These are phyloP conservation scores for Scaptomyza polygonia DNA, from an alignment of 2,888 invertebrate species.

Conservation along the genomic window DNA sequence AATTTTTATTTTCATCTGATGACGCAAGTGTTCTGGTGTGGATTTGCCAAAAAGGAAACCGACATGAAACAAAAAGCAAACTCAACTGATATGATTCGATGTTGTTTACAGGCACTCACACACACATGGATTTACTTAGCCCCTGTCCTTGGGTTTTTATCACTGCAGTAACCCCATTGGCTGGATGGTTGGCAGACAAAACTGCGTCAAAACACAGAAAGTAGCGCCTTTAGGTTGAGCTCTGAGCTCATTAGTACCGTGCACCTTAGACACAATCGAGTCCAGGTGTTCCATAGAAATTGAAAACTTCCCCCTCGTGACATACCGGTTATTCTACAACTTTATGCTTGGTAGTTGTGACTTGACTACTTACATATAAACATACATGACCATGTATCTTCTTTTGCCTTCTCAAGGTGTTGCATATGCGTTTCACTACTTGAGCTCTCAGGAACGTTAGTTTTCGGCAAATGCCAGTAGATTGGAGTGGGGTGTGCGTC, in stretches of 20 bases:
- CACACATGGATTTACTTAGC: conserved; percentile 13
- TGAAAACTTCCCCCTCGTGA: conserved; percentile 69
- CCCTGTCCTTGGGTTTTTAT: background rate
- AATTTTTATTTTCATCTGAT: conserved; percentile 38
- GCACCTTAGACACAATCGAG: conserved; percentile 65
- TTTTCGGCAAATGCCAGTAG: conserved; percentile 21
- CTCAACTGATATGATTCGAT: conserved; percentile 55
- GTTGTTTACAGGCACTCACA: conserved; percentile 55
- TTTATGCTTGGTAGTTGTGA: conserved; percentile 20
- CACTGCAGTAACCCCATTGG: conserved; percentile 9
- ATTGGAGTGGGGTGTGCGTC: conserved; percentile 32
- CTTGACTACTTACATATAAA: conserved; percentile 36
- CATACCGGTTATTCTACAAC: conserved; percentile 51
- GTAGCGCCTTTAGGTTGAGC: conserved; percentile 35
- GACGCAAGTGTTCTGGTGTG: conserved; percentile 66
- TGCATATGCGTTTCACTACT: conserved; percentile 32
- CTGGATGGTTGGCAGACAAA: conserved; percentile 52
- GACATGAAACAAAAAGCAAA: no score
- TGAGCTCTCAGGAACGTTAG: conserved; percentile 44
- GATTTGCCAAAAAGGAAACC: conserved; percentile 54
- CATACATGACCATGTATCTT: conserved; percentile 9
- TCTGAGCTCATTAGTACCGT: conserved; percentile 51
- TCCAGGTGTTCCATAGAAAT: conserved; percentile 75
- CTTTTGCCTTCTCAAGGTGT: conserved; percentile 58
- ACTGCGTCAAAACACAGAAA: conserved; percentile 74